Evolutionary conservation across 2,797 vertebrate species (phyloP).

Genomic region (Selene dorsalis): DNA sequence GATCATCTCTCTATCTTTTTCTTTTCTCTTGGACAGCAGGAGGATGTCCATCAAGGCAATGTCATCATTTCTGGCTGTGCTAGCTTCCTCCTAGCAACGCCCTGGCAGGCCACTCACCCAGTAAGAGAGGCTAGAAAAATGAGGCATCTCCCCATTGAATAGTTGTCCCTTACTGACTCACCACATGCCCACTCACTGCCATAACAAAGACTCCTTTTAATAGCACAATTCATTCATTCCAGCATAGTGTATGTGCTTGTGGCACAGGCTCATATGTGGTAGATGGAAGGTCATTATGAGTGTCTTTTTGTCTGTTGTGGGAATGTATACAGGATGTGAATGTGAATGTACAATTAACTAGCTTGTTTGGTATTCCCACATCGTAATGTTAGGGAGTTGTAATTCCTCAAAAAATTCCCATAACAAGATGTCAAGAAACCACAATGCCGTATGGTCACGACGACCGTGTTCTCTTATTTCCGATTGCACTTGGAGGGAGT

Average conservation of each 20-base stretch:
- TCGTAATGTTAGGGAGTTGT: conserved; percentile 1
- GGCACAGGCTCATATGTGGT: conserved; percentile 33
- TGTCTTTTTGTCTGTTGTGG: conserved; percentile 17
- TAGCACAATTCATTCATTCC: conserved; percentile 45
- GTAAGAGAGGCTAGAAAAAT: conserved; percentile 61
- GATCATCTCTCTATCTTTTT: conserved; percentile 63
- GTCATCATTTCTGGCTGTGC: conserved; percentile 66
- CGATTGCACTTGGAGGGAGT: conserved; percentile 18
- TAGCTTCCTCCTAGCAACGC: conserved; percentile 69
- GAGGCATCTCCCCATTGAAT: conserved; percentile 62
- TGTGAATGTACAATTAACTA: conserved; percentile 5
- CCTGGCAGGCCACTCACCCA: conserved; percentile 50
- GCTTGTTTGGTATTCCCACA: conserved; percentile 5
- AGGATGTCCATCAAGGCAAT: conserved; percentile 64
- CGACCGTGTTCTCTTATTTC: conserved; percentile 26
- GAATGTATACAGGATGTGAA: not conserved
- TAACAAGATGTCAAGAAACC: conserved; percentile 39
- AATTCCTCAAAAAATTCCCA: conserved; percentile 33
- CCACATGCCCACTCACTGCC: conserved; percentile 58
- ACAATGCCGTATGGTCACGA: not conserved
- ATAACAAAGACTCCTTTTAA: conserved; percentile 64
- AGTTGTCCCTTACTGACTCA: conserved; percentile 59
- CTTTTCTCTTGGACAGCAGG: conserved; percentile 64
- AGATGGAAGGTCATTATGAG: conserved; percentile 7
- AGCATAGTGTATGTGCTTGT: conserved; percentile 51